Evolutionary conservation across 1,140 invertebrate species (phyloP).

Genomic region (Sweltsa coloradensis): DNA sequence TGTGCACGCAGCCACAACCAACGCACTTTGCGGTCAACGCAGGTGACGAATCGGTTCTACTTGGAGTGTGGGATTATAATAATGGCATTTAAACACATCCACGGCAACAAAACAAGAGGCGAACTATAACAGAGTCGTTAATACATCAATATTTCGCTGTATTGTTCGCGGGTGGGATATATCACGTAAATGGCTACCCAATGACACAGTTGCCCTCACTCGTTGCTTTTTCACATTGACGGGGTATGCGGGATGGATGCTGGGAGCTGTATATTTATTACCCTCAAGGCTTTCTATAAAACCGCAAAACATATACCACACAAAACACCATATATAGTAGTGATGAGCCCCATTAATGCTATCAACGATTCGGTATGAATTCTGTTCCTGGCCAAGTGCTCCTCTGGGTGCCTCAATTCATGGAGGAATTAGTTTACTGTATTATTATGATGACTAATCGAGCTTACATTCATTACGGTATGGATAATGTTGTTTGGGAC

Average conservation of each 20-base stretch:
- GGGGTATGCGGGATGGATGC: constrained; percentile 9
- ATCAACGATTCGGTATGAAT: constrained; percentile 10
- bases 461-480: constrained; percentile 11
- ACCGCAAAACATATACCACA: constrained; percentile 12
- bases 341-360: constrained; percentile 9
- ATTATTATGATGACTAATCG: constrained; percentile 8
- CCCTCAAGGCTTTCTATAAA: constrained; percentile 15
- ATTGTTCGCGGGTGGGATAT: constrained; percentile 12
- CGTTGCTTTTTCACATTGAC: constrained; percentile 11
- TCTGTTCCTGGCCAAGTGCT: constrained; percentile 9
- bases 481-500: constrained; percentile 8
- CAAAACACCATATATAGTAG: constrained; percentile 1
- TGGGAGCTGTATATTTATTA: constrained; percentile 15
- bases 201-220: constrained; percentile 11
- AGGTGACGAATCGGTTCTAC: no score
- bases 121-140: constrained; percentile 8
- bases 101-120: constrained; percentile 6
- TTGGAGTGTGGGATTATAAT: constrained; percentile 9
- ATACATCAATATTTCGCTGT: constrained; percentile 14
- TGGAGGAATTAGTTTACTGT: constrained; percentile 12
- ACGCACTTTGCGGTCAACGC: no score
- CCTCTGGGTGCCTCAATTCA: constrained; percentile 14
- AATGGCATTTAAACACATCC: background rate
- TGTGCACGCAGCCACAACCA: no score
- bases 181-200: constrained; percentile 10